Base-by-base conservation (phyloP, 1,140 invertebrate genomes). In the Drosophila bipectinata region DNA sequence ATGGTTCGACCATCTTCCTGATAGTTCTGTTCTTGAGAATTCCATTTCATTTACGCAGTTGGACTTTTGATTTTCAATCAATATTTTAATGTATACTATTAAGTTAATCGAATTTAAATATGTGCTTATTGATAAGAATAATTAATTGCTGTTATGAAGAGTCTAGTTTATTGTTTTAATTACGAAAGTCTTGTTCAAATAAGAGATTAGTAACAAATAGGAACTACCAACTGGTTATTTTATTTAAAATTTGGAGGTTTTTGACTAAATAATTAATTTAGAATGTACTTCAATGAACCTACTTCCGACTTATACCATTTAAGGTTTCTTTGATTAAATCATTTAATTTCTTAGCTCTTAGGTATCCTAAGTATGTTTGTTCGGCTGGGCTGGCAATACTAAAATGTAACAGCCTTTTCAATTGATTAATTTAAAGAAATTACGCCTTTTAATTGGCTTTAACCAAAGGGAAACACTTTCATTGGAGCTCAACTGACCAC, bases 341-440 rank as follows among this genome's bases (percentile, higher is more conserved):
- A 37, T 37, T 4, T 37, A 0, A 4, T 37, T 37, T 4, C 12
- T 37, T 37, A n/a, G 34, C 4, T 3, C 4, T 6, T 44, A 44
- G 0, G 2, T 21, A 21, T 21, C 21, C 21, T 21, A 21, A 21
- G 21, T 3, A 21, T 21, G 21, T 21, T 21, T 21, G 0, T 21
- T 3, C 2, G 21, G 0, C 21, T 21, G 21, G 2, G 0, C 21
- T 21, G 41, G 41, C 15, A 8, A 8, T 15, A 3, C 41, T 44
- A 9, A 2, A 14, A 6, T 18, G 3, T 44, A 44, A 9, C 10
- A 44, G n/a, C 1, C 24, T 14, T 21, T 59, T 39, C 32, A 41
- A 26, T 49, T 69, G 66, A 28, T 48, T 56, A 39, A 69, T 30
- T 68, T 68, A 24, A 4, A 55, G 30, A 21, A 69, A 39, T 47